Evolutionary conservation across 2,888 invertebrate species (phyloP), one percentile per base, ranked within the genome.

Genomic region (Agriopis aurantiaria): DNA sequence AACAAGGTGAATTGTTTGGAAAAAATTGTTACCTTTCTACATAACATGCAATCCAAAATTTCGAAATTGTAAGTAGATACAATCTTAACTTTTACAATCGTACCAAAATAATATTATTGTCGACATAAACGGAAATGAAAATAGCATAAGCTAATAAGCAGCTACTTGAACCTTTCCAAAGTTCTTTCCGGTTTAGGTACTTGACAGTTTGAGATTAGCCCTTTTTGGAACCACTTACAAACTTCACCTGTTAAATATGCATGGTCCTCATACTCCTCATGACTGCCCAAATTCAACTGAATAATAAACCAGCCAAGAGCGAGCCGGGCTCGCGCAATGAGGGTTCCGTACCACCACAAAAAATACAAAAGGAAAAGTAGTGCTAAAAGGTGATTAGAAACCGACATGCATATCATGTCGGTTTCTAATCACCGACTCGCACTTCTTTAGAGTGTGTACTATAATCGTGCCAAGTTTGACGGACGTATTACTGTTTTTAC

Each of bases 171-270:
- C 33, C 53, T 33, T 55, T 8, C 58, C n/a, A 40, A 51, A 52
- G 17, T 68, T 58, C 52, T 45, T 61, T 67, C 56, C 61, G 59
- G 66, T 61, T 66, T 46, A 12, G 3, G 40, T 40, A 12, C 40
- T 53, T 10, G 33, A 12, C 0, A 40, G 60, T 10, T 17, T 5
- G 0, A 17, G 17, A 17, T 5, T 10, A 3, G 17, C 53, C 48
- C 57, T 60, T 66, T 43, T 55, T 58, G 7, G 52, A 68, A 68
- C 46, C 62, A 56, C 56, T 56, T 68, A 45, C 40, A 12, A 23
- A 45, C 1, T 45, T 33, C 33, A n/a, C 17, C n/a, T 41, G 41
- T 17, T 46, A 66, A 41, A 53, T 60, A 66, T 48, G 33, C 53
- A 23, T 52, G 52, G 8, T 33, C 11, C 33, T 33, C 53, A 23